Evolutionary conservation across 2,797 vertebrate genomes (phyloP).

Genomic region (Prunella strophiata): DNA sequence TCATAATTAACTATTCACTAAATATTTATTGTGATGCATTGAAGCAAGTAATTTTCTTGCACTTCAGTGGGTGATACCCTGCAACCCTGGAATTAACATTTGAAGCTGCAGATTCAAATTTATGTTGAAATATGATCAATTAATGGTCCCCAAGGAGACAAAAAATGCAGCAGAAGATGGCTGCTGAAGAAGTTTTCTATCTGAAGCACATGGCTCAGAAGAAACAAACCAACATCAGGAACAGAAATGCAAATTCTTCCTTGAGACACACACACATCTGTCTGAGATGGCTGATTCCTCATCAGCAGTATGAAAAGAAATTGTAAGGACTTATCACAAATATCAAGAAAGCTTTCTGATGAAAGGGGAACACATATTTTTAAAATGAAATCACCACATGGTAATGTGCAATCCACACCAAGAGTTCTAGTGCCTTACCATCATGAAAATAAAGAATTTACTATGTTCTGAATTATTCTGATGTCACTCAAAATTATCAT

Average conservation of each 20-base stretch:
- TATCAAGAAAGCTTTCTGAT: neutral
- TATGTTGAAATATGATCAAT: neutral
- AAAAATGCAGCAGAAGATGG: neutral
- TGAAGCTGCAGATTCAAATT: neutral
- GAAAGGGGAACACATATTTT: neutral
- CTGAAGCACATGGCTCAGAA: neutral
- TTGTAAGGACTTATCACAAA: neutral
- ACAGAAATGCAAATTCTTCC: neutral
- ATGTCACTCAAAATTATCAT: neutral
- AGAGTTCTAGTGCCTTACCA: neutral
- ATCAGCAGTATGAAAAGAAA: neutral
- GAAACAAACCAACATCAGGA: neutral
- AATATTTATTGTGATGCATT: neutral
- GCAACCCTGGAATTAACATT: neutral
- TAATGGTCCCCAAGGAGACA: neutral
- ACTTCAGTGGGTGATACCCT: neutral
- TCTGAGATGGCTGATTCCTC: neutral
- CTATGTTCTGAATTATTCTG: neutral
- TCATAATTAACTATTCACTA: neutral
- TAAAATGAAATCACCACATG: neutral
- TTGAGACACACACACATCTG: neutral
- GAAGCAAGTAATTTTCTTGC: neutral
- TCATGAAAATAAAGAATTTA: neutral
- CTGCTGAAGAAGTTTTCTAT: neutral
- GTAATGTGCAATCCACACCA: neutral